phyloP scores from a whole-genome alignment of 2,888 invertebrate genomes.

The Eupeodes luniger region DNA sequence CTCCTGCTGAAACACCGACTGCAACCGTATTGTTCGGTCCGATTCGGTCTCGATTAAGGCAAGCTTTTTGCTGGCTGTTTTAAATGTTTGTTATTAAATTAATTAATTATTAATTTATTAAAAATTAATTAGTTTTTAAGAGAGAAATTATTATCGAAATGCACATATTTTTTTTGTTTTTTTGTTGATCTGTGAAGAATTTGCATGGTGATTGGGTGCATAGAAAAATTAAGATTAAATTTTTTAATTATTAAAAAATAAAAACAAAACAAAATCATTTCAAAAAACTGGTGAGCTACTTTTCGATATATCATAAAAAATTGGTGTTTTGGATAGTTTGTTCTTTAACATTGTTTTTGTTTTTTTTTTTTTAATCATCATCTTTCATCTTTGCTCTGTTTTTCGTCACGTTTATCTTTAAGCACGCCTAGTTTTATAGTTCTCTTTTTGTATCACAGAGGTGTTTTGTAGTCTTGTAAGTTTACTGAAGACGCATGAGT shows the following conservation, averaged over 20 bases:
- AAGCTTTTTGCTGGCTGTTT: constrained; percentile 74
- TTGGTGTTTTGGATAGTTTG: constrained; percentile 67
- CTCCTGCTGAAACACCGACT: constrained; percentile 65
- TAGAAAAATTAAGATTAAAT: constrained; percentile 11
- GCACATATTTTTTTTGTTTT: constrained; percentile 79
- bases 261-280: constrained; percentile 13
- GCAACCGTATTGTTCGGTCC: constrained; percentile 61
- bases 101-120: constrained; percentile 3
- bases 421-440: constrained; percentile 53
- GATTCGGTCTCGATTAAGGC: constrained; percentile 77
- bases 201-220: constrained; percentile 77
- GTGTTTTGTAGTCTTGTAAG: constrained; percentile 25
- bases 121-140: constrained; percentile 38
- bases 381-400: constrained; percentile 45
- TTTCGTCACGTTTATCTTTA: constrained; percentile 39
- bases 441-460: constrained; percentile 38
- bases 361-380: constrained; percentile 20
- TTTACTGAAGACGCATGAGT: constrained; percentile 46
- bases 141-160: constrained; percentile 74
- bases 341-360: constrained; percentile 45
- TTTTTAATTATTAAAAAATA: background rate
- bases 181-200: constrained; percentile 62
- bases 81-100: constrained; percentile 45
- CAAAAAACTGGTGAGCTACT: constrained; percentile 32
- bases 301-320: constrained; percentile 43